Conservation (phyloP, 2,113 vertebrate genomes). For the Paraplagusia blochii region DNA sequence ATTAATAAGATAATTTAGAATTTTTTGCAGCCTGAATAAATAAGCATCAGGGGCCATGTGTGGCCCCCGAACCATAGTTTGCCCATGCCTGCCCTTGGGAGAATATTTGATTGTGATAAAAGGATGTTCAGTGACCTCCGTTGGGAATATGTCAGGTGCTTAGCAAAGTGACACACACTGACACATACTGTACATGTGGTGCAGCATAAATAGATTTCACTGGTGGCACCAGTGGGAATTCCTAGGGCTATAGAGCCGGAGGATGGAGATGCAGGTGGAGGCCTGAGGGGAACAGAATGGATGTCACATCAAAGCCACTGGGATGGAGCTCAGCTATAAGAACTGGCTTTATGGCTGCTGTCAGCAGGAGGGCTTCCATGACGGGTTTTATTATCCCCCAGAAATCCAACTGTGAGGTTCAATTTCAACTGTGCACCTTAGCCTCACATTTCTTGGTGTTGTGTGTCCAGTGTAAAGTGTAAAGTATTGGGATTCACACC, state of each 20-base stretch:
- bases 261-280: slow-evolving; percentile 48
- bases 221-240: slow-evolving; percentile 32
- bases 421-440: too few relatives aligned
- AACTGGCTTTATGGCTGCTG: background rate
- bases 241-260: slow-evolving; percentile 22
- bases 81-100: too few relatives aligned
- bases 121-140: slow-evolving; percentile 29
- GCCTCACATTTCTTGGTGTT: background rate
- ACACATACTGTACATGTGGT: background rate
- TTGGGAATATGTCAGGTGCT: slow-evolving; percentile 25
- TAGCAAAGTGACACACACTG: slow-evolving; percentile 7
- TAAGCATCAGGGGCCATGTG: too few relatives aligned
- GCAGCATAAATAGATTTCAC: slow-evolving; percentile 28
- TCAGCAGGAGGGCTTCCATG: background rate
- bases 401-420: too few relatives aligned
- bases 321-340: slow-evolving; percentile 9
- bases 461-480: too few relatives aligned
- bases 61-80: too few relatives aligned
- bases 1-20: background rate
- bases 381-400: too few relatives aligned
- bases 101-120: slow-evolving; percentile 41
- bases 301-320: slow-evolving; percentile 10
- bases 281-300: slow-evolving; percentile 29
- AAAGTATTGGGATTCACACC: too few relatives aligned
- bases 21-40: background rate